Evolutionary conservation across 2,113 vertebrate genomes (phyloP), one percentile per base, ranked within the genome.

Genomic region (Galbula dea): DNA sequence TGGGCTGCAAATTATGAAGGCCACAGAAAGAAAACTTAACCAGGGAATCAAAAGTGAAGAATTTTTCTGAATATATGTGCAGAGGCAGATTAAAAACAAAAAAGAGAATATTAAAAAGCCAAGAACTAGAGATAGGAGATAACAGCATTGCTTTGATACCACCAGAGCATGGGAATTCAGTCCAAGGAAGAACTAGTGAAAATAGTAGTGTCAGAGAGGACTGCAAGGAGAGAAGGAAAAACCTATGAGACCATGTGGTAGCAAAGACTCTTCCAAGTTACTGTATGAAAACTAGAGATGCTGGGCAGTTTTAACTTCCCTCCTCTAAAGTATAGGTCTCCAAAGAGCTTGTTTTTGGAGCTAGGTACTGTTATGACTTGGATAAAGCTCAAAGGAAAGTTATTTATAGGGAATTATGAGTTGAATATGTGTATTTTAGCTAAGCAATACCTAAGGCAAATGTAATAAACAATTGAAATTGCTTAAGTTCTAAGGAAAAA

Each of bases 341-440:
- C 68, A 85, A 0, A 48, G 46, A 86, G 20, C 61, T 67, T 81
- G 37, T 5, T 57, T 85, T 88, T 86, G 79, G 24, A 71, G 16
- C 45, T 84, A 65, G 45, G 14, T 68, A 20, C 11, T 73, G 43
- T 74, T 95, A 62, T 23, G 54, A 78, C 55, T 90, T 95, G 93
- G 86, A 85, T 36, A 65, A 59, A 88, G 65, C 85, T 92, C 75
- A 92, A 92, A 95, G 80, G 21, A 85, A 92, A 85, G 13, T 83
- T 87, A 89, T 89, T 88, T 81, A 59, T 83, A 93, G 81, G 3
- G 8, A 78, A 75, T 85, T 83, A 85, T 14, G 57, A 69, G 83
- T 41, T 49, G 62, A 77, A 71, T 74, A 67, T 77, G 23, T 88
- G 57, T 78, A 49, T 91, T 90, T 84, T 83, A 84, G 26, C 62